phyloP scores from a whole-genome alignment of 1,140 invertebrate genomes.

The Pissodes strobi region DNA sequence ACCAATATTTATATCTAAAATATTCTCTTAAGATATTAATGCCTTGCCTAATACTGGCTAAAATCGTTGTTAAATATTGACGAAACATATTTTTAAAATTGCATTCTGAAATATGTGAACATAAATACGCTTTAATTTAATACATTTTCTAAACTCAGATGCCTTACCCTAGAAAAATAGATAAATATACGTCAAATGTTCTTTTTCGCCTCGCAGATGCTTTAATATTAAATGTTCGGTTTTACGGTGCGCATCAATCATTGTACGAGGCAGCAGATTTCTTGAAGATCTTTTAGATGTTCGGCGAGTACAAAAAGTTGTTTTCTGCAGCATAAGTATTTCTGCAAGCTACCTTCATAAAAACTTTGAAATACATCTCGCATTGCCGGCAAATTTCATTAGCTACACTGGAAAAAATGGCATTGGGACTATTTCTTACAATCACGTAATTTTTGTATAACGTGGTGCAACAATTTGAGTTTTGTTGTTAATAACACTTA shows the following conservation, averaged over 20 bases:
- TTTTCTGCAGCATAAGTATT: constrained; percentile 23
- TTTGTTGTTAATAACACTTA: no score
- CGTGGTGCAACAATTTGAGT: no score
- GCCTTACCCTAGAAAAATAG: not conserved
- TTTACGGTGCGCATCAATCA: constrained; percentile 24
- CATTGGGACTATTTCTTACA: no score
- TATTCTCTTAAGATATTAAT: no score
- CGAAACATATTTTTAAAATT: not conserved
- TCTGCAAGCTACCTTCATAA: constrained; percentile 27
- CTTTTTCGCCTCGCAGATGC: constrained; percentile 21
- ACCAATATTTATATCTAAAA: no score
- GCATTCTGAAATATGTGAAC: not conserved
- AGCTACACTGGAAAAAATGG: not conserved
- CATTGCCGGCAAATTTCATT: not conserved
- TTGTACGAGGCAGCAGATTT: constrained; percentile 27
- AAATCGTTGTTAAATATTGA: no score
- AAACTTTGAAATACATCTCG: constrained; percentile 10
- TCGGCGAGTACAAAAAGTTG: constrained; percentile 23
- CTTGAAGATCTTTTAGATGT: constrained; percentile 27
- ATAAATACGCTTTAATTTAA: constrained; percentile 14
- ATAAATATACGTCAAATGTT: constrained; percentile 17
- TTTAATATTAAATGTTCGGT: constrained; percentile 28
- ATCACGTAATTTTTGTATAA: no score
- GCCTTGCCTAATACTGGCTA: no score
- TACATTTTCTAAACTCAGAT: constrained; percentile 23